phyloP scores from a whole-genome alignment of 2,797 vertebrate species.

The Ficedula albicollis region DNA sequence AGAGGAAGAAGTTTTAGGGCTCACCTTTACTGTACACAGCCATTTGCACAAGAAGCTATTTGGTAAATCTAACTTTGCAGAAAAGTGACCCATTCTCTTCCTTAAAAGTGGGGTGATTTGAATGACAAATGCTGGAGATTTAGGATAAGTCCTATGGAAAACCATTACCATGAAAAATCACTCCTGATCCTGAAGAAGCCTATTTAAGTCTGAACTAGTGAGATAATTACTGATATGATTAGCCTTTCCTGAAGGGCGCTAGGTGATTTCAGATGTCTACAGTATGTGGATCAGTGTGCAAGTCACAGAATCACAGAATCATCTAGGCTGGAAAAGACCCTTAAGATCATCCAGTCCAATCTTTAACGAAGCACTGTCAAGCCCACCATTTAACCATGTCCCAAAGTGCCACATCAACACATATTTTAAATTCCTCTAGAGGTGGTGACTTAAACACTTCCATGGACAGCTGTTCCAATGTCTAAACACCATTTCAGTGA shows the following conservation, averaged over 20 bases:
- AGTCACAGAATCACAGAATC: not conserved
- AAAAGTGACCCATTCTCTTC: not conserved
- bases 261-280: not conserved
- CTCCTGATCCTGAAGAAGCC: not conserved
- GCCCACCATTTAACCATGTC: not conserved
- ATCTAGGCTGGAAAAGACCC: not conserved
- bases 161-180: not conserved
- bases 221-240: not conserved
- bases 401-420: not conserved
- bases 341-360: not conserved
- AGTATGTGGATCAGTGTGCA: not conserved
- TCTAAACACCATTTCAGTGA: not conserved
- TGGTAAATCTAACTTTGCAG: not conserved
- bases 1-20: not conserved
- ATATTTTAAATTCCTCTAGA: not conserved
- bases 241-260: not conserved
- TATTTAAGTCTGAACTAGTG: not conserved
- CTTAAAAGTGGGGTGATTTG: not conserved
- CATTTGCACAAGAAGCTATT: not conserved
- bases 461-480: not conserved
- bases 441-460: not conserved
- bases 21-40: not conserved
- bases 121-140: slow-evolving; percentile 44
- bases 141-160: not conserved
- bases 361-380: not conserved